phyloP scores from a whole-genome alignment of 2,113 vertebrate species.

The Cygnus atratus region DNA sequence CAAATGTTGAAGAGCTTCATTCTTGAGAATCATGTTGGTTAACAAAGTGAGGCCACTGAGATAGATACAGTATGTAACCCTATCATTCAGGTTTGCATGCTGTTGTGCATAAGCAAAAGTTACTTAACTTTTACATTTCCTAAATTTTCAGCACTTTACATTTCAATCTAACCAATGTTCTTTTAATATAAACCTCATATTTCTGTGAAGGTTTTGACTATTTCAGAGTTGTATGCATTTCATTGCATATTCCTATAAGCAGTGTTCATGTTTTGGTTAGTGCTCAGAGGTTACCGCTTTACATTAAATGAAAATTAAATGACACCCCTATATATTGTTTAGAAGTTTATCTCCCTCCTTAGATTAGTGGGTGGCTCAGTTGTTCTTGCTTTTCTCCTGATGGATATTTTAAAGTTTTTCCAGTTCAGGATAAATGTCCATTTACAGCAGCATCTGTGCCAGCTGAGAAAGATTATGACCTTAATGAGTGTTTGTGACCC shows the following conservation, averaged over 20 bases:
- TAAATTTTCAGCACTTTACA: background rate
- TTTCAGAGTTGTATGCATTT: background rate
- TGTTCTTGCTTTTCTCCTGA: background rate
- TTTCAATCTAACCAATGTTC: background rate
- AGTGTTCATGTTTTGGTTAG: background rate
- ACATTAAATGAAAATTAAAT: background rate
- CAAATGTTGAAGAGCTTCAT: background rate
- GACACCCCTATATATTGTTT: background rate
- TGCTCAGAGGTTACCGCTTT: background rate
- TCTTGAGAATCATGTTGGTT: background rate
- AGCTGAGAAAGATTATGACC: background rate
- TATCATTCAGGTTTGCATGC: background rate
- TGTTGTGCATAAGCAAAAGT: background rate
- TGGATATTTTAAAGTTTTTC: background rate
- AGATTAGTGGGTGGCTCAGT: background rate
- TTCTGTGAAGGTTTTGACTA: background rate
- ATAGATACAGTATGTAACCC: fast-evolving
- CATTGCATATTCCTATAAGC: background rate
- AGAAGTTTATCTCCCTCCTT: background rate
- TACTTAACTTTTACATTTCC: background rate
- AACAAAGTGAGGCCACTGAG: background rate
- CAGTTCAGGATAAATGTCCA: background rate
- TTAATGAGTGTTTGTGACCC: background rate
- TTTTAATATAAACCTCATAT: background rate
- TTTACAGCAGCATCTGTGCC: background rate